phyloP scores from a whole-genome alignment of 2,888 invertebrate genomes.

The Eilema sororculum region DNA sequence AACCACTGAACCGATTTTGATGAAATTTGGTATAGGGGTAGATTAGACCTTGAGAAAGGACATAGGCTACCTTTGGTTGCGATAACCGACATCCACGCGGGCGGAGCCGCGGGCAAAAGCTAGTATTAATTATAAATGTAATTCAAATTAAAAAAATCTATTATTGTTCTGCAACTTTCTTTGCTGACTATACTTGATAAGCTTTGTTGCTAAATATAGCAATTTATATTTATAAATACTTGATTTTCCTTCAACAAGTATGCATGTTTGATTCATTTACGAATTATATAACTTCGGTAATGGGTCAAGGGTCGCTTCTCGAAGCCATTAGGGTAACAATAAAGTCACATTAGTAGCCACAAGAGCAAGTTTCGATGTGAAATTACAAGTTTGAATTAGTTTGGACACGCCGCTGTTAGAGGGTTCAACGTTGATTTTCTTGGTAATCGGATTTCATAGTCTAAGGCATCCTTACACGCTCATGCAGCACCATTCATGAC shows the following conservation, averaged over 20 bases:
- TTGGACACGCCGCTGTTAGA: neutral
- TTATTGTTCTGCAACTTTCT: neutral
- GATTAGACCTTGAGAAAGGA: no score
- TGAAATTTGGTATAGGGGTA: no score
- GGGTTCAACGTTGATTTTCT: slow-evolving; percentile 1
- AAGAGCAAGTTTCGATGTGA: slow-evolving; percentile 9
- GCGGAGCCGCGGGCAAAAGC: no score
- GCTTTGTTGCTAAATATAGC: neutral
- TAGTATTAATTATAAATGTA: no score
- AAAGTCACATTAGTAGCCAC: slow-evolving; percentile 14
- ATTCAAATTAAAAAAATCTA: neutral
- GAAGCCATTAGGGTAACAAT: slow-evolving; percentile 19
- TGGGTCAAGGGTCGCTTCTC: neutral
- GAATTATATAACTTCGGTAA: slow-evolving; percentile 11
- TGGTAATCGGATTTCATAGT: neutral
- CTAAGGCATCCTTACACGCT: no score
- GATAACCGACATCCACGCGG: no score
- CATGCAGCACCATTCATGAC: no score
- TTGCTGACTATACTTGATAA: neutral
- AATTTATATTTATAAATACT: neutral
- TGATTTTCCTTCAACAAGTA: neutral
- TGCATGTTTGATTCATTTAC: slow-evolving; percentile 15
- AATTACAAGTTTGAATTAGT: slow-evolving; percentile 14
- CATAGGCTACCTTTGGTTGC: no score
- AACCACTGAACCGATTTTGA: no score